These are phyloP conservation scores for Arenicola marina DNA, from an alignment of 2,888 invertebrate species.

Conservation along the genomic window DNA sequence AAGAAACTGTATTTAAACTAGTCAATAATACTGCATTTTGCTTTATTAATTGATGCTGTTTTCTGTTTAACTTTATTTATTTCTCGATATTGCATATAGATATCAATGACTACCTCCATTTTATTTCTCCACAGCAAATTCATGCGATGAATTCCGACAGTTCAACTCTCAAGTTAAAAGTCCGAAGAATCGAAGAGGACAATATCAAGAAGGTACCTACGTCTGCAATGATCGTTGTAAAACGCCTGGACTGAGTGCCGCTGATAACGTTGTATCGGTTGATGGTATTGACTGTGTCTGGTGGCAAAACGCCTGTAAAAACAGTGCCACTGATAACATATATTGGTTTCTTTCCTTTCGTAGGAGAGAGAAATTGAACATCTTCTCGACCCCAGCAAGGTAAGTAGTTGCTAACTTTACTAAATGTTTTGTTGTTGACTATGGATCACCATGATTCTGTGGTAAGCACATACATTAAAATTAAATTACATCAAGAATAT, in stretches of 20 bases:
- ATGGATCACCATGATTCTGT: too few relatives aligned
- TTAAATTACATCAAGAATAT: too few relatives aligned
- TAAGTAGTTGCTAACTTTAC: background rate
- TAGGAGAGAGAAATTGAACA: conserved; percentile 57
- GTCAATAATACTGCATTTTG: too few relatives aligned
- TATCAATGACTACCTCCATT: too few relatives aligned
- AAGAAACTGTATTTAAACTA: too few relatives aligned
- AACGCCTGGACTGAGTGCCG: background rate
- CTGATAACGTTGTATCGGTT: background rate
- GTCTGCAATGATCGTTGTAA: background rate
- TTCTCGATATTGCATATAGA: too few relatives aligned
- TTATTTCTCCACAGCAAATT: conserved; percentile 50
- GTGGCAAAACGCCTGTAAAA: too few relatives aligned
- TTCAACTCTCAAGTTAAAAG: conserved; percentile 53
- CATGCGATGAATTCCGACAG: conserved; percentile 52
- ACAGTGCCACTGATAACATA: too few relatives aligned
- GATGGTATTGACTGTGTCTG: background rate
- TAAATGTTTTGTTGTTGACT: background rate
- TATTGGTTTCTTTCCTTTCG: too few relatives aligned
- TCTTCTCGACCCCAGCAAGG: conserved; percentile 50
- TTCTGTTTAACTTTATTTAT: too few relatives aligned
- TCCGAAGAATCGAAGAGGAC: conserved; percentile 59
- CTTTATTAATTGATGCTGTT: too few relatives aligned
- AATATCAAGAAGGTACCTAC: conserved; percentile 52
- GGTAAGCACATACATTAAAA: too few relatives aligned